Conservation (phyloP, 2,888 invertebrate species). For the Caenorhabditis doughertyi region DNA sequence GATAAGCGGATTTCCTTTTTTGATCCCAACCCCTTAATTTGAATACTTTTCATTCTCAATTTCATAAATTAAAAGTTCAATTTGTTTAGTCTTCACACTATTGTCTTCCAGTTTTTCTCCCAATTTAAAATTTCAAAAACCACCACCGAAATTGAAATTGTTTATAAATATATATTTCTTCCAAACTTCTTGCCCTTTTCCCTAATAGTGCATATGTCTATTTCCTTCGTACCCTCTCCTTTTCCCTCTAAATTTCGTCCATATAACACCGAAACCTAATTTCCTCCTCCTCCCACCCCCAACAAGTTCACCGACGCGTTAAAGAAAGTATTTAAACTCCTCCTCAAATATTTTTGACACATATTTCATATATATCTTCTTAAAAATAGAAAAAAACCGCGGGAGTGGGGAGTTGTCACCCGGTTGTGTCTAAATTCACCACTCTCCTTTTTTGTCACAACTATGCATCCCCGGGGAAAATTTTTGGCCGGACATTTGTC, state of each 20-base stretch:
- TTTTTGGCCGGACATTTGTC: constrained; percentile 66
- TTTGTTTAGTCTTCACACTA: too few relatives aligned
- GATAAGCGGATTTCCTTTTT: too few relatives aligned
- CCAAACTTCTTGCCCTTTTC: too few relatives aligned
- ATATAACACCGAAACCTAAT: constrained; percentile 8
- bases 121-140: neutral
- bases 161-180: too few relatives aligned
- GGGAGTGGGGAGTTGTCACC: constrained; percentile 11
- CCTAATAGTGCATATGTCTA: neutral
- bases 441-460: constrained; percentile 12
- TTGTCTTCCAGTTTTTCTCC: too few relatives aligned
- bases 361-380: constrained; percentile 1
- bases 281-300: neutral
- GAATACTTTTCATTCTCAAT: too few relatives aligned
- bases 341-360: constrained; percentile 2
- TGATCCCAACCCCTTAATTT: too few relatives aligned
- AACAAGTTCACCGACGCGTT: constrained; percentile 50
- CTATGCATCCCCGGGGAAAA: constrained; percentile 68
- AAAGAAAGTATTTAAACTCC: constrained; percentile 25
- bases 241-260: neutral
- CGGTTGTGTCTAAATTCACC: too few relatives aligned
- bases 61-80: too few relatives aligned
- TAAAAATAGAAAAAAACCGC: constrained; percentile 24
- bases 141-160: neutral
- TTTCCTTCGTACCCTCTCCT: neutral